phyloP scores from a whole-genome alignment of 64 coral and sea anemone genomes.

The Montipora efflorescens region DNA sequence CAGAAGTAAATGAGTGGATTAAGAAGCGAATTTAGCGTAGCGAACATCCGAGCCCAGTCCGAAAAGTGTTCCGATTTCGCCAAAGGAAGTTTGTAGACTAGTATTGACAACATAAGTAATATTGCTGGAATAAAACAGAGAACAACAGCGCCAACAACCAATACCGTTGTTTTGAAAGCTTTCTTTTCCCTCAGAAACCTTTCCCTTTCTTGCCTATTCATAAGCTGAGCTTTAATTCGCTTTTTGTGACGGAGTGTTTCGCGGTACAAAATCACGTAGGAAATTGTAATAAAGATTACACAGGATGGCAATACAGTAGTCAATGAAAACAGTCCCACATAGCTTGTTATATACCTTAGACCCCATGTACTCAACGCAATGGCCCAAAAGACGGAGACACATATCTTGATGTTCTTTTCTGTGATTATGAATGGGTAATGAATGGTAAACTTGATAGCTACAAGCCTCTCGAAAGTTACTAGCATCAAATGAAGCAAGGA shows the following conservation, averaged over 20 bases:
- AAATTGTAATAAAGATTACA: background rate
- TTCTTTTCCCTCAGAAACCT: background rate
- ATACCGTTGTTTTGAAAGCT: background rate
- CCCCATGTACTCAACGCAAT: background rate
- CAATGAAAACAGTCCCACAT: background rate
- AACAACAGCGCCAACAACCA: background rate
- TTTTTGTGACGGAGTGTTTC: background rate
- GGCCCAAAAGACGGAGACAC: background rate
- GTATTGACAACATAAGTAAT: background rate
- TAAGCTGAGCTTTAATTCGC: background rate
- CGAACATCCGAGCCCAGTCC: background rate
- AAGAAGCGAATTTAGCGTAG: background rate
- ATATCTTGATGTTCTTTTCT: background rate
- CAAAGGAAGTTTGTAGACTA: background rate
- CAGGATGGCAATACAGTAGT: background rate
- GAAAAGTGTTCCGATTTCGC: background rate
- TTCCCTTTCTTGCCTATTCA: background rate
- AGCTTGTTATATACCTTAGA: background rate
- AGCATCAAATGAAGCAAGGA: background rate
- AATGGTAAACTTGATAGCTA: background rate
- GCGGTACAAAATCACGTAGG: background rate
- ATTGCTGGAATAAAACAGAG: background rate
- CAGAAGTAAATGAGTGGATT: constrained; percentile 24
- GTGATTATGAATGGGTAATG: background rate
- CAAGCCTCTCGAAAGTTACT: background rate